phyloP scores from a whole-genome alignment of 1,140 invertebrate species.

The Pseudachorutes palmiensis region DNA sequence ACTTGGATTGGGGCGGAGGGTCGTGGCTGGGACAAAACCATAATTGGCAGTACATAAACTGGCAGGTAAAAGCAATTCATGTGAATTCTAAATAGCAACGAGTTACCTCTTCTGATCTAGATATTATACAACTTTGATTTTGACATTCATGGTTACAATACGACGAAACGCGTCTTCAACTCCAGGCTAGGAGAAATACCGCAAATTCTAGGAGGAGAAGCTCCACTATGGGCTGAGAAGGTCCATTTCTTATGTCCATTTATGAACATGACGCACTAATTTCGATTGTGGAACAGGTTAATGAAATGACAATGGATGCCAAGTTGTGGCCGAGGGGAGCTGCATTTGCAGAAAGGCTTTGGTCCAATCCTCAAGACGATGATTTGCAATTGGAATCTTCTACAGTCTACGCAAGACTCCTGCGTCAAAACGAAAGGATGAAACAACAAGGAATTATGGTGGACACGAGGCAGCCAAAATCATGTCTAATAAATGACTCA shows the following conservation, averaged over 20 bases:
- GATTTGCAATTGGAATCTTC: not conserved
- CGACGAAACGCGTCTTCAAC: not conserved
- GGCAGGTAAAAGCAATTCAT: conserved; percentile 24
- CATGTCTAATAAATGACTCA: too few species aligned
- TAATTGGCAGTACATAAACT: conserved; percentile 18
- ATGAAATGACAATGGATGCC: conserved; percentile 26
- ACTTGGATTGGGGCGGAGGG: conserved; percentile 39
- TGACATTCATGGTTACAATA: not conserved
- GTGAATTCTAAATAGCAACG: conserved; percentile 6
- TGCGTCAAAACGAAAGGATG: conserved; percentile 39
- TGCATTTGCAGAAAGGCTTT: conserved; percentile 28
- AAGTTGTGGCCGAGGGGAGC: conserved; percentile 26
- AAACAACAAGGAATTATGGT: conserved; percentile 37
- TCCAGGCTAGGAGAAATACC: not conserved
- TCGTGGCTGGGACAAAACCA: conserved; percentile 33
- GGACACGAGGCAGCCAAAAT: conserved; percentile 39
- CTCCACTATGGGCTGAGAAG: conserved; percentile 31
- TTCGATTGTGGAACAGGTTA: conserved; percentile 22
- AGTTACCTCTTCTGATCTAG: conserved; percentile 10
- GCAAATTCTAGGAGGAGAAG: conserved; percentile 32
- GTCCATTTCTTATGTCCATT: conserved; percentile 41
- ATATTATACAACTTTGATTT: conserved; percentile 32
- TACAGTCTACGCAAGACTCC: conserved; percentile 34
- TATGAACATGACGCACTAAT: not conserved
- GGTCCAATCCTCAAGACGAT: conserved; percentile 19